Percentiles rank a stretch among this genome's conserved stretches.
phyloP scores from a whole-genome alignment of 2,888 invertebrate species.

The Rhagonycha fulva region DNA sequence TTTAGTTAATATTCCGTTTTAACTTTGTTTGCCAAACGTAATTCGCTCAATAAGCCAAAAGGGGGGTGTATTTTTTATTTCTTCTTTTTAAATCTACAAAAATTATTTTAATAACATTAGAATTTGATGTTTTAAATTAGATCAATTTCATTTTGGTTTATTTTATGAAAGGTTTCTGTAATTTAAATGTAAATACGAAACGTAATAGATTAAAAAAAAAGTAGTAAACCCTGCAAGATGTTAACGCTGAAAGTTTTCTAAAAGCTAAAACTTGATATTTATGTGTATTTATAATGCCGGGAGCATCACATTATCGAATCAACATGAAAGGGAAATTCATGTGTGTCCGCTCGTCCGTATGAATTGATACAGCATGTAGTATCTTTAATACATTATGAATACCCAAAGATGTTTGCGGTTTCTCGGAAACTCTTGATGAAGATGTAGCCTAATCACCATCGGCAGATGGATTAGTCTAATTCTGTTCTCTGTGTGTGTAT shows the following conservation, averaged over 20 bases:
- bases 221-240: background rate
- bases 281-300: conserved; percentile 38
- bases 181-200: background rate
- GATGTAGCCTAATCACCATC: conserved; percentile 28
- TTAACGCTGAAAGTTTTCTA: conserved; percentile 24
- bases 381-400: conserved; percentile 35
- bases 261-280: conserved; percentile 37
- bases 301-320: conserved; percentile 38
- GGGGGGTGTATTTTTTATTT: too few relatives aligned
- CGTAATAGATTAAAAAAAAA: background rate
- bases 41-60: too few relatives aligned
- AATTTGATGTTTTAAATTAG: background rate
- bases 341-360: conserved; percentile 38
- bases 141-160: background rate
- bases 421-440: conserved; percentile 34
- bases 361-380: conserved; percentile 34
- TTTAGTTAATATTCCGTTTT: too few relatives aligned
- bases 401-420: conserved; percentile 35
- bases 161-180: background rate
- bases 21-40: too few relatives aligned
- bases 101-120: too few relatives aligned
- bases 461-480: conserved; percentile 29
- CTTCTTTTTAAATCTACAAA: too few relatives aligned
- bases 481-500: conserved; percentile 12
- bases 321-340: conserved; percentile 40